phyloP scores from a whole-genome alignment of 2,888 invertebrate genomes.

The Apomyelois bistriatella region DNA sequence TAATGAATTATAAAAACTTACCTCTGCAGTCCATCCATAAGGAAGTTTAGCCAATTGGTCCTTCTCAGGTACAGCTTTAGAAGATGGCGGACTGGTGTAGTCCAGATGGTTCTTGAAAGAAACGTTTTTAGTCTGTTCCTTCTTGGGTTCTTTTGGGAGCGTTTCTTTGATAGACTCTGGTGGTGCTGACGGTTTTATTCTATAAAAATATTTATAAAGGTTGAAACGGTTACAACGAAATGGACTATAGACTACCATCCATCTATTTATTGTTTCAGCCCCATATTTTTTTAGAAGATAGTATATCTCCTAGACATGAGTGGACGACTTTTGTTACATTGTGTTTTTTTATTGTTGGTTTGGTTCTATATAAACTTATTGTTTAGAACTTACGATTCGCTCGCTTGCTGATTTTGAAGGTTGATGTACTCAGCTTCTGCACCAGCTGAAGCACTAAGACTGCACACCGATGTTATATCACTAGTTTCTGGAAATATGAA shows the following conservation, averaged over 20 bases:
- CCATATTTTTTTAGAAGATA: no score
- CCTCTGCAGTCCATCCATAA: constrained; percentile 70
- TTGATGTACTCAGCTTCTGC: constrained; percentile 74
- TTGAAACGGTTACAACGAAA: no score
- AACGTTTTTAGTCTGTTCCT: constrained; percentile 73
- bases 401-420: constrained; percentile 44
- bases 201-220: no score
- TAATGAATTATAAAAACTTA: constrained; percentile 21
- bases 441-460: constrained; percentile 83
- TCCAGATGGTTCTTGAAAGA: constrained; percentile 76
- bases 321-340: no score
- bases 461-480: constrained; percentile 86
- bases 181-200: constrained; percentile 60
- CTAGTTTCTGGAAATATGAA: constrained; percentile 81
- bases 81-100: constrained; percentile 66
- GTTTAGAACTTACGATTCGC: constrained; percentile 45
- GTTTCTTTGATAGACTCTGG: constrained; percentile 61
- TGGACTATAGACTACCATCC: no score
- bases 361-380: no score
- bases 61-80: constrained; percentile 70
- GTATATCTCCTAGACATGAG: no score
- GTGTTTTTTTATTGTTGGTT: no score
- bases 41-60: constrained; percentile 74
- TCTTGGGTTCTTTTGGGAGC: constrained; percentile 56
- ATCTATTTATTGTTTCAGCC: no score